phyloP scores from a whole-genome alignment of 2,888 invertebrate species.

The Calliopum simillimum region DNA sequence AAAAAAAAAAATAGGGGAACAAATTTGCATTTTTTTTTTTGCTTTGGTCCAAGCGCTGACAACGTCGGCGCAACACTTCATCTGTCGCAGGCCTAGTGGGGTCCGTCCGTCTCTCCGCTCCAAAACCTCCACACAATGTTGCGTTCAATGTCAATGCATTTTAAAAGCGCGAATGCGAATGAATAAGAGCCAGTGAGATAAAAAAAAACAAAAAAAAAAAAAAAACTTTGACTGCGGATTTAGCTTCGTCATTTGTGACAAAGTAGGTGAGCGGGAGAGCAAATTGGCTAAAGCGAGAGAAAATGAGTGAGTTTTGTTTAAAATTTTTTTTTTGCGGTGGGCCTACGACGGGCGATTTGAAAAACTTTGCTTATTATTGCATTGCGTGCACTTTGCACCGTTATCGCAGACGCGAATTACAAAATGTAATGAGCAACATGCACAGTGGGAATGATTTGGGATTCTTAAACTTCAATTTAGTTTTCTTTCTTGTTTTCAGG shows the following conservation, averaged over 20 bases:
- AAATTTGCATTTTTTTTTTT: constrained; percentile 51
- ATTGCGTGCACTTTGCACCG: constrained; percentile 40
- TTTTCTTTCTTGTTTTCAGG: too few relatives aligned
- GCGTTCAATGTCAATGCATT: constrained; percentile 50
- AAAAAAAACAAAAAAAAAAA: too few relatives aligned
- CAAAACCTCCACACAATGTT: constrained; percentile 28
- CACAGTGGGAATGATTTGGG: constrained; percentile 40
- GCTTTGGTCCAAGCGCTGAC: constrained; percentile 37
- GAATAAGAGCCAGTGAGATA: constrained; percentile 44
- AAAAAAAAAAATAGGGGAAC: constrained; percentile 60
- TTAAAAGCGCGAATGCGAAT: constrained; percentile 43
- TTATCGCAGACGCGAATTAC: constrained; percentile 30
- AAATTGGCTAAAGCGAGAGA: constrained; percentile 45
- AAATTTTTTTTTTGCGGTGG: constrained; percentile 53
- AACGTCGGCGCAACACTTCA: constrained; percentile 45
- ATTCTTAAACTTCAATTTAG: too few relatives aligned
- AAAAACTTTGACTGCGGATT: constrained; percentile 39
- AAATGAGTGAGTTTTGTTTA: constrained; percentile 42
- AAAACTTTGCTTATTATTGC: constrained; percentile 54
- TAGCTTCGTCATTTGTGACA: constrained; percentile 48
- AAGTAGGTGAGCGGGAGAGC: constrained; percentile 53
- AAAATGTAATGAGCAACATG: constrained; percentile 40
- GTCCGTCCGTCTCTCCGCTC: constrained; percentile 8
- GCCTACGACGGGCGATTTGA: constrained; percentile 58
- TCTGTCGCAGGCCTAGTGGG: constrained; percentile 28